phyloP scores from a whole-genome alignment of 2,797 vertebrate species.

The Pampus argenteus region DNA sequence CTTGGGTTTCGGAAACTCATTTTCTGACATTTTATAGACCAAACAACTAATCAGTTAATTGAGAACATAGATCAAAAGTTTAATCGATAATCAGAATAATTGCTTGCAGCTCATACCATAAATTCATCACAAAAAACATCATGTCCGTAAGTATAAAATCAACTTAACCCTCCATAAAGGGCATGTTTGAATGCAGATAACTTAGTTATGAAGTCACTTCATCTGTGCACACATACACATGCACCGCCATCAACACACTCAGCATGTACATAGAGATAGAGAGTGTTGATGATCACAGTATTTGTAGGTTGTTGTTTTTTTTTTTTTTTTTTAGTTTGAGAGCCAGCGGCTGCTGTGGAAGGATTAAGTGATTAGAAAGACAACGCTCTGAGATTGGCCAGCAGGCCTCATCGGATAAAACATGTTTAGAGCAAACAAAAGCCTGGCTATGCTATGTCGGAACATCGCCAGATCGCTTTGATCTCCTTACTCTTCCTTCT shows the following conservation, averaged over 20 bases:
- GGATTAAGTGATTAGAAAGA: slow-evolving; percentile 68
- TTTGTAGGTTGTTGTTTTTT: slow-evolving; percentile 7
- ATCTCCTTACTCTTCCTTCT: slow-evolving; percentile 59
- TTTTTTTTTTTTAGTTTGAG: slow-evolving; percentile 34
- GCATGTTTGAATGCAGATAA: not conserved
- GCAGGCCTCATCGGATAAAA: slow-evolving; percentile 70
- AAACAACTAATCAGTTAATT: too few relatives aligned
- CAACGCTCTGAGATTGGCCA: slow-evolving; percentile 50
- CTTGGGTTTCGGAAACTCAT: too few relatives aligned
- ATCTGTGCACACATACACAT: not conserved
- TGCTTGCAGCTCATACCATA: too few relatives aligned
- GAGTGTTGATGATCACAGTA: slow-evolving; percentile 42
- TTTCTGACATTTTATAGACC: too few relatives aligned
- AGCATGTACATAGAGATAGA: slow-evolving; percentile 17
- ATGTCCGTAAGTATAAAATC: not conserved
- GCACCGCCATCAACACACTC: slow-evolving; percentile 10
- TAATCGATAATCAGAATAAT: too few relatives aligned
- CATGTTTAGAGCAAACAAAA: slow-evolving; percentile 74
- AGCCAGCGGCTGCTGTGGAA: slow-evolving; percentile 44
- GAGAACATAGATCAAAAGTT: too few relatives aligned
- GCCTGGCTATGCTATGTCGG: slow-evolving; percentile 49
- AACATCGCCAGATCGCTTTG: slow-evolving; percentile 68
- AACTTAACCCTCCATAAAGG: not conserved
- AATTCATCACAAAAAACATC: too few relatives aligned
- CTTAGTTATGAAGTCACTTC: too few relatives aligned